These are phyloP conservation scores for Apogon talboti DNA, from an alignment of 2,797 vertebrate genomes.

Conservation along the genomic window DNA sequence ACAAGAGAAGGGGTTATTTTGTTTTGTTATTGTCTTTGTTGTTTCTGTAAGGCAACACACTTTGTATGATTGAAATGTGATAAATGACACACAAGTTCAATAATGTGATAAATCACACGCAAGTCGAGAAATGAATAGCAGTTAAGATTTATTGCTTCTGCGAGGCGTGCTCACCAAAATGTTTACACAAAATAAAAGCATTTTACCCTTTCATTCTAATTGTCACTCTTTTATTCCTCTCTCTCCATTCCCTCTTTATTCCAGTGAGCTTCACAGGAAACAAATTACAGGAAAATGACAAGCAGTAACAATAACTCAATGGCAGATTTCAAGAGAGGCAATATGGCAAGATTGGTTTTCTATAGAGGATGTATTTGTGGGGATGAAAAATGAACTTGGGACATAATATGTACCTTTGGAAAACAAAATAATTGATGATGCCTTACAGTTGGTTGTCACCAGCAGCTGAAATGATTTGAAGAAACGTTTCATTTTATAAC, in stretches of 20 bases:
- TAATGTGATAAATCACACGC: constrained; percentile 61
- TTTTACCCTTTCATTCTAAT: constrained; percentile 70
- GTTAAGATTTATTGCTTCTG: constrained; percentile 64
- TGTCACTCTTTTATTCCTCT: constrained; percentile 62
- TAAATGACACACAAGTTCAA: constrained; percentile 62
- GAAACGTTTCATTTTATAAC: constrained; percentile 54
- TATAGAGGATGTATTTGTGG: constrained; percentile 70
- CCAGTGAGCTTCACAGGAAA: constrained; percentile 83
- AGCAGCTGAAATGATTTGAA: constrained; percentile 41
- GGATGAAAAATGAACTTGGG: constrained; percentile 63
- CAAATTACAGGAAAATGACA: constrained; percentile 83
- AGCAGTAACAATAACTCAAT: constrained; percentile 74
- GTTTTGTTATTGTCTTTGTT: constrained; percentile 48
- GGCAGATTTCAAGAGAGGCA: constrained; percentile 76
- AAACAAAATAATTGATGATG: constrained; percentile 72
- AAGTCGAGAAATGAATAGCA: constrained; percentile 67
- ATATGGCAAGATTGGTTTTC: constrained; percentile 75
- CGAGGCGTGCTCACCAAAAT: constrained; percentile 58
- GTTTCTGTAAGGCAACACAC: constrained; percentile 22
- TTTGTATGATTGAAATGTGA: constrained; percentile 65
- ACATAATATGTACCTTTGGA: constrained; percentile 73
- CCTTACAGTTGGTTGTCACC: constrained; percentile 57
- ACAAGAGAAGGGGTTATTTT: constrained; percentile 53
- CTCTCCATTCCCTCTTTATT: constrained; percentile 65
- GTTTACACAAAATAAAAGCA: constrained; percentile 71